phyloP scores from a whole-genome alignment of 2,888 invertebrate genomes.

The Stenodema calcarata region DNA sequence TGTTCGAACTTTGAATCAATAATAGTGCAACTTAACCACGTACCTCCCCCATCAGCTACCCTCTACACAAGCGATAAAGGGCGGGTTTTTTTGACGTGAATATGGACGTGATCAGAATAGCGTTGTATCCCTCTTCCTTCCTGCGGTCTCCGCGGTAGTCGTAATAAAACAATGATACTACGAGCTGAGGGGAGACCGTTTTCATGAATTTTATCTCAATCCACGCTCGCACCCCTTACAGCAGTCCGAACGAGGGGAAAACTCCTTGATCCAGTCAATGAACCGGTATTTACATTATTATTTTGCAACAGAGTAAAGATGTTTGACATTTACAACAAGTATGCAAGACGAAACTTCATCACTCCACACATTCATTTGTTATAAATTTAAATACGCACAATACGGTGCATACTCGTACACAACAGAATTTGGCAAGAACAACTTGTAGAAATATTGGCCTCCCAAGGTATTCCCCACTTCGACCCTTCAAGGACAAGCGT shows the following conservation, averaged over 20 bases:
- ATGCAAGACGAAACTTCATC: no score
- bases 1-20: conserved; percentile 3
- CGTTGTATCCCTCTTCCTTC: neutral
- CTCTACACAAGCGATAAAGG: neutral
- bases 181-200: neutral
- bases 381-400: no score
- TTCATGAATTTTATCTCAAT: conserved; percentile 5
- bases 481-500: no score
- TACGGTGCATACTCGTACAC: no score
- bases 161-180: conserved; percentile 3
- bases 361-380: no score
- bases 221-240: neutral
- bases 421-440: no score
- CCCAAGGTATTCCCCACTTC: no score
- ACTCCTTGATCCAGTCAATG: neutral
- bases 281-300: neutral
- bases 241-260: neutral
- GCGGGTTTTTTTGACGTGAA: conserved; percentile 5
- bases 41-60: neutral
- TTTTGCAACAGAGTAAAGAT: neutral
- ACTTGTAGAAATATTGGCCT: no score
- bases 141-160: neutral
- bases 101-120: conserved; percentile 20
- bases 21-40: conserved; percentile 4
- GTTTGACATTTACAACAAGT: no score